Base-by-base conservation (phyloP, 2,113 vertebrate genomes). In the Apaloderma vittatum region DNA sequence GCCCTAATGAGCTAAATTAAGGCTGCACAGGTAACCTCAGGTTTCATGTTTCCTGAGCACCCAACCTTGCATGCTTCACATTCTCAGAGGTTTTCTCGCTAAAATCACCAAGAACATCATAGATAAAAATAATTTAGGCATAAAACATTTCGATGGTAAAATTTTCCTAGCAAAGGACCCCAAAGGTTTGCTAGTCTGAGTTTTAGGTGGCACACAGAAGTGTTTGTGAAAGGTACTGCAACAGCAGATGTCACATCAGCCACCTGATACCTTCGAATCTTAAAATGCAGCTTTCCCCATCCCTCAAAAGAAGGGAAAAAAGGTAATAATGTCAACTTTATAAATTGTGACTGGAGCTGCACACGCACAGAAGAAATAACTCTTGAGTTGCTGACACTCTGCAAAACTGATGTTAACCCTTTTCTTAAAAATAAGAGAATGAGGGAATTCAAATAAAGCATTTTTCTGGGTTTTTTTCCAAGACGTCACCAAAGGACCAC, bases 21-120 rank as follows among this genome's bases (percentile, higher is more conserved):
- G 29, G 54, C 4, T 19, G 37, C 3, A 3, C 15, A 80, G 71
- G 59, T 86, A 63, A 80, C 55, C 65, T 32, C 6, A 10, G 48
- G 48, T 63, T 92, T 83, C 78, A 29, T 1, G 0, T 43, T 73
- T 86, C 82, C 20, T 3, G 7, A 54, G 58, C 1, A 0, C 36
- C 75, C 2, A 4, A 51, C 63, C 67, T 34, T 6, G 0, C 37
- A 22, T 3, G 11, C 62, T 72, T 77, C 36, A 72, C 52, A 49
- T 76, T 81, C 73, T 57, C 89, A 40, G 30, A 66, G 54, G 27
- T 65, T 77, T 65, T 40, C 46, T 40, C 10, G 1, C 20, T 12
- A 70, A 83, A 86, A 8, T 3, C 58, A 77, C 18, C 21, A 20
- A 2, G 4, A 59, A 29, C 12, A 26, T 26, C 66, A 45, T 18